A percentile compares a stretch with the other conserved stretches of the same genome.
phyloP scores from a whole-genome alignment of 2,113 vertebrate genomes.

The Pithys albifrons region DNA sequence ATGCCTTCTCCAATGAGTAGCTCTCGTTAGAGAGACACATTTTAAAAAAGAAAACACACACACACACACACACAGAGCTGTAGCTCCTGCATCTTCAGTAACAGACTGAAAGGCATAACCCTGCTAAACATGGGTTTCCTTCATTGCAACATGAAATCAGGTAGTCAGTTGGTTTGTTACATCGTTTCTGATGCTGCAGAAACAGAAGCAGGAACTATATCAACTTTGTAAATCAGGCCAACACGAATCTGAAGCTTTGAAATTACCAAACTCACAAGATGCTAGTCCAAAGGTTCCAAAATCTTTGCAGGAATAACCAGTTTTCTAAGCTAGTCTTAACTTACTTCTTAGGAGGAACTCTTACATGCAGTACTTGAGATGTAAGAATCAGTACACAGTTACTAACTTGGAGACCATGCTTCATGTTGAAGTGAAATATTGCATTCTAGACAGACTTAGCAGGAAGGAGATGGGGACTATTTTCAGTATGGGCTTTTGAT shows the following conservation, averaged over 20 bases:
- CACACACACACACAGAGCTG: neutral
- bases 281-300: neutral
- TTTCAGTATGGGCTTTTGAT: neutral
- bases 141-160: neutral
- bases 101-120: neutral
- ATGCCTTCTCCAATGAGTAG: slow-evolving; percentile 21
- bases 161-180: neutral
- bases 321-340: slow-evolving; percentile 3
- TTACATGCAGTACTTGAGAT: neutral
- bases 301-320: slow-evolving; percentile 1
- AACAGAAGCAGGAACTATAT: neutral
- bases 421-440: slow-evolving; percentile 51
- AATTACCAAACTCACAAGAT: neutral
- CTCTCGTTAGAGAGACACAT: neutral
- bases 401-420: slow-evolving; percentile 23
- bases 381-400: neutral
- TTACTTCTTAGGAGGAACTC: slow-evolving; percentile 17
- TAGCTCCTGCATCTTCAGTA: neutral
- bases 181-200: neutral
- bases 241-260: neutral
- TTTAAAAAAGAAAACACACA: neutral
- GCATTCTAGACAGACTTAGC: neutral
- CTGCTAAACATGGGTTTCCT: neutral
- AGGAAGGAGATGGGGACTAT: neutral
- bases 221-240: neutral